These are phyloP conservation scores for Rallus crepitans DNA, from an alignment of 2,797 vertebrate species.

Conservation along the genomic window DNA sequence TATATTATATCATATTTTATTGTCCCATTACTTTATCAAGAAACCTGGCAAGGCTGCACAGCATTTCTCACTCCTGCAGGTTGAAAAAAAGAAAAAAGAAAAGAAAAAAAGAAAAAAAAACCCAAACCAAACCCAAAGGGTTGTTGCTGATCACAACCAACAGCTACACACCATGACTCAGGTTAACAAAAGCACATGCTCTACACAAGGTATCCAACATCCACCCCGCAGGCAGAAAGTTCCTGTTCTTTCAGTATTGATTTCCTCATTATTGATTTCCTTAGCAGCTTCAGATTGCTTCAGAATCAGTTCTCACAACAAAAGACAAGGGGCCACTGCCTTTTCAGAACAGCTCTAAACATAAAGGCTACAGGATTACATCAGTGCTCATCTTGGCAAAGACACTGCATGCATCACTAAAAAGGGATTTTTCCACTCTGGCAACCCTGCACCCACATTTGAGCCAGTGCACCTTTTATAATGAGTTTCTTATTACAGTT, in stretches of 20 bases:
- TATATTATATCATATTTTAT: background rate
- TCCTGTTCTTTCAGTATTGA: background rate
- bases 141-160: background rate
- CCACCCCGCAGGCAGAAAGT: background rate
- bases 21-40: background rate
- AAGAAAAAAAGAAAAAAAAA: fast-evolving
- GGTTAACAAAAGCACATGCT: background rate
- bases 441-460: background rate
- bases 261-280: background rate
- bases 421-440: background rate
- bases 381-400: background rate
- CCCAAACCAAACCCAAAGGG: background rate
- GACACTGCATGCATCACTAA: background rate
- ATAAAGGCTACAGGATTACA: background rate
- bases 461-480: background rate
- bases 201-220: background rate
- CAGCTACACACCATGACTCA: background rate
- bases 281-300: background rate
- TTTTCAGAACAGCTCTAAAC: background rate
- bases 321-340: background rate
- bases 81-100: background rate
- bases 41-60: background rate
- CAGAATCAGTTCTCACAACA: background rate
- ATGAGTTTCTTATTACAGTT: background rate
- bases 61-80: background rate